phyloP scores from a whole-genome alignment of 2,113 vertebrate species.

The Cacatua alba region DNA sequence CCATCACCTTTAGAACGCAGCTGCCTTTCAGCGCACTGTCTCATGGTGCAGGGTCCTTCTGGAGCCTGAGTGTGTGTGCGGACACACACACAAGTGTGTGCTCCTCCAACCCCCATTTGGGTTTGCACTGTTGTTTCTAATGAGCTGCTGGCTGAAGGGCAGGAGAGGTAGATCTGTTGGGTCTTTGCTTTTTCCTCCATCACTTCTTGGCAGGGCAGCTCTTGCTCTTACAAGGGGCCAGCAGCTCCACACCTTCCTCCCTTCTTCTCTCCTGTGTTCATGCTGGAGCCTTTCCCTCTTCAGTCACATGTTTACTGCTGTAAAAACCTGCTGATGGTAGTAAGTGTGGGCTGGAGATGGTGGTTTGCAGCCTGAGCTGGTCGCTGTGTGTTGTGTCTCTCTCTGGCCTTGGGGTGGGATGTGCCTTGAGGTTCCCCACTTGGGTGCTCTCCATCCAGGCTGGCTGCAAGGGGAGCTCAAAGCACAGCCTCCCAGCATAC shows the following conservation, averaged over 20 bases:
- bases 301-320: background rate
- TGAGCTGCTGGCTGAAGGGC: background rate
- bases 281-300: background rate
- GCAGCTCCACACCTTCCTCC: background rate
- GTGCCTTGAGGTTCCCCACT: background rate
- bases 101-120: background rate
- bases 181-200: background rate
- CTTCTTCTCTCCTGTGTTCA: rapidly evolving
- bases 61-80: background rate
- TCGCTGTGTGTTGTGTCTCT: background rate
- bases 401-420: background rate
- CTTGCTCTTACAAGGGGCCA: background rate
- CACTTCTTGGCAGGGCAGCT: background rate
- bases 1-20: background rate
- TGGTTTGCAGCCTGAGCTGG: background rate
- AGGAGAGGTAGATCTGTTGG: background rate
- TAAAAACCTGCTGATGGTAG: background rate
- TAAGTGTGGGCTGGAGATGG: background rate
- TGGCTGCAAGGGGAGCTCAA: background rate
- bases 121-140: background rate
- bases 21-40: background rate
- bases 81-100: rapidly evolving
- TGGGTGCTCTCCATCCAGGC: rapidly evolving
- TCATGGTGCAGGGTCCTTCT: background rate
- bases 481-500: background rate